A percentile compares a stretch with the other conserved stretches of the same genome.
These are phyloP conservation scores for Danio jaintianensis DNA, from an alignment of 2,797 vertebrate genomes.

Conservation along the genomic window DNA sequence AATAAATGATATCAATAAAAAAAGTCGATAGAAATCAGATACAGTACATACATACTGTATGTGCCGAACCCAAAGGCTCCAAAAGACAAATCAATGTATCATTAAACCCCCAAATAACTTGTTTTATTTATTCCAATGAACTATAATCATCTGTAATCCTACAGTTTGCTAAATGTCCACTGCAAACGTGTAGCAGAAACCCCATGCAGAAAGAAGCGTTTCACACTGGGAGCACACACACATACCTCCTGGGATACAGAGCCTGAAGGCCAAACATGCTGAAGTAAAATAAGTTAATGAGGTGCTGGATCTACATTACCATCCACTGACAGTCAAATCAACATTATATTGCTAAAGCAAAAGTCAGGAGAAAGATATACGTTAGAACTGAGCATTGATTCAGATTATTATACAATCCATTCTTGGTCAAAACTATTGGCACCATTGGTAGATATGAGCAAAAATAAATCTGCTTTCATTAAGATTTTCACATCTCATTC, in stretches of 20 bases:
- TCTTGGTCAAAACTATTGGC: no score
- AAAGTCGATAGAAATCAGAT: no score
- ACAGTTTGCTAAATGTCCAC: background rate
- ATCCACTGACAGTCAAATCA: background rate
- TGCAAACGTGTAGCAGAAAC: constrained; percentile 38
- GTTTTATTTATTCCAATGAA: no score
- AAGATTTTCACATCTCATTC: no score
- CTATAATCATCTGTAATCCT: background rate
- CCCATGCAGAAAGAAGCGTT: constrained; percentile 45
- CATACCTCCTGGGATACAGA: constrained; percentile 82
- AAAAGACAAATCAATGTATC: no score
- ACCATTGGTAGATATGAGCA: no score
- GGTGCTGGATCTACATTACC: constrained; percentile 28
- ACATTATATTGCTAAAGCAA: background rate
- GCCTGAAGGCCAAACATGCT: constrained; percentile 82
- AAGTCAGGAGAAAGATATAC: background rate
- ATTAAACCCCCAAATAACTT: no score
- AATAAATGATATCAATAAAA: no score
- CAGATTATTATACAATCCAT: background rate
- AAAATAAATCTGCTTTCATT: no score
- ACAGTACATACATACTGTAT: no score
- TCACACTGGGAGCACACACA: constrained; percentile 52
- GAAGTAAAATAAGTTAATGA: constrained; percentile 70
- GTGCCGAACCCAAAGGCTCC: no score
- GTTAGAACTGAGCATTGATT: background rate